Percentiles rank a stretch among this genome's conserved stretches.
phyloP scores from a whole-genome alignment of 2,113 vertebrate species.

The Harpagus bidentatus region DNA sequence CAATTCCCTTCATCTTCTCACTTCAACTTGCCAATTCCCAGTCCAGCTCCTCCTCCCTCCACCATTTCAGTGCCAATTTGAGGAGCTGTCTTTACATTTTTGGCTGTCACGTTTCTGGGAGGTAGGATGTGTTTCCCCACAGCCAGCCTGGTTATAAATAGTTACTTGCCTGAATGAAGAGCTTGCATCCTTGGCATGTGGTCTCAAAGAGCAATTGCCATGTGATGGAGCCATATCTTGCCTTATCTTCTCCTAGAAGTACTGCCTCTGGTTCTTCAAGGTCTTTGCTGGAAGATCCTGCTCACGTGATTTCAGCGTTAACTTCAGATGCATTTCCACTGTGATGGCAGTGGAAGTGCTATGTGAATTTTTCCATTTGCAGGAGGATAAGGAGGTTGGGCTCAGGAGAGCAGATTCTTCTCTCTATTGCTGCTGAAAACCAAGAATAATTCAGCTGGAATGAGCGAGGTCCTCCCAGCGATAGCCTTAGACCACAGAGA shows the following conservation, averaged over 20 bases:
- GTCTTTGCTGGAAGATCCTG: background rate
- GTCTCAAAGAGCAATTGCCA: background rate
- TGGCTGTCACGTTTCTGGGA: background rate
- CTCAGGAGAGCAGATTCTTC: background rate
- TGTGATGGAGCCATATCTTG: background rate
- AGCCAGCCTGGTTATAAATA: background rate
- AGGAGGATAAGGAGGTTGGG: background rate
- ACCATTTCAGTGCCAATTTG: background rate
- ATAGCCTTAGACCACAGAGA: background rate
- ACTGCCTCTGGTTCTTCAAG: background rate
- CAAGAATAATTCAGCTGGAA: background rate
- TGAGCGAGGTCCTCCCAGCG: background rate
- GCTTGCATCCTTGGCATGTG: background rate
- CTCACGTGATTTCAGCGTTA: background rate
- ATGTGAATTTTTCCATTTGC: background rate
- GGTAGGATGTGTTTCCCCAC: background rate
- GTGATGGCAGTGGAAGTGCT: background rate
- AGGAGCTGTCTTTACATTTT: background rate
- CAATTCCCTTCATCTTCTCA: background rate
- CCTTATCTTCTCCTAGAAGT: conserved; percentile 18
- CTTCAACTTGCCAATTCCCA: background rate
- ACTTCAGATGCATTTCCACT: background rate
- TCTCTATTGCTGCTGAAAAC: background rate
- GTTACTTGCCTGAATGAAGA: background rate
- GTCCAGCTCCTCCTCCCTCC: background rate